phyloP scores from a whole-genome alignment of 2,113 vertebrate species.

The Murina feae region DNA sequence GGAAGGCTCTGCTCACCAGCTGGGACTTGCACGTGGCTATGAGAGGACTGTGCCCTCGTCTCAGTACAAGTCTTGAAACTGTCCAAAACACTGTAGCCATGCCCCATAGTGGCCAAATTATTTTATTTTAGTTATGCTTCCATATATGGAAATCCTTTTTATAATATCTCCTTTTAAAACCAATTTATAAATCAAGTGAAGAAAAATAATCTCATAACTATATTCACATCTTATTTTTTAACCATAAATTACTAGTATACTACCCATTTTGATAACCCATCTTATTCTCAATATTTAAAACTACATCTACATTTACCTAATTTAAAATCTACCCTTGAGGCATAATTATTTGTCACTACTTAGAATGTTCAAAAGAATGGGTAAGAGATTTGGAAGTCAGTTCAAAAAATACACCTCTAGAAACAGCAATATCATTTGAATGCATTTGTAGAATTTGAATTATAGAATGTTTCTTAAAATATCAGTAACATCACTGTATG shows the following conservation, averaged over 20 bases:
- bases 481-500: slow-evolving; percentile 13
- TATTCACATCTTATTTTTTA: slow-evolving; percentile 1
- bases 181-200: not conserved
- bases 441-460: slow-evolving; percentile 42
- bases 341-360: slow-evolving; percentile 36
- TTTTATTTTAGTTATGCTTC: not conserved
- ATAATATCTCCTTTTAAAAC: not conserved
- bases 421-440: slow-evolving; percentile 59
- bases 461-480: slow-evolving; percentile 40
- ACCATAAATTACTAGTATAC: not conserved
- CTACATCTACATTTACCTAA: slow-evolving; percentile 43
- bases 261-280: not conserved
- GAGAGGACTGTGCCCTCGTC: no score
- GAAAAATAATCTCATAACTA: not conserved
- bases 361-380: slow-evolving; percentile 45
- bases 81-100: no score
- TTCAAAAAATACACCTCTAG: slow-evolving; percentile 46
- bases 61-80: no score
- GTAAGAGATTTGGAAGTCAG: slow-evolving; percentile 36
- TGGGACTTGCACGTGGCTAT: no score
- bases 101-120: not conserved
- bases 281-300: slow-evolving; percentile 27
- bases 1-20: no score
- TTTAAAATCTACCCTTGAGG: slow-evolving; percentile 40
- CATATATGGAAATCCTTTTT: not conserved